Evolutionary conservation across 1,140 invertebrate species (phyloP).

Genomic region (Oryctes rhinoceros): DNA sequence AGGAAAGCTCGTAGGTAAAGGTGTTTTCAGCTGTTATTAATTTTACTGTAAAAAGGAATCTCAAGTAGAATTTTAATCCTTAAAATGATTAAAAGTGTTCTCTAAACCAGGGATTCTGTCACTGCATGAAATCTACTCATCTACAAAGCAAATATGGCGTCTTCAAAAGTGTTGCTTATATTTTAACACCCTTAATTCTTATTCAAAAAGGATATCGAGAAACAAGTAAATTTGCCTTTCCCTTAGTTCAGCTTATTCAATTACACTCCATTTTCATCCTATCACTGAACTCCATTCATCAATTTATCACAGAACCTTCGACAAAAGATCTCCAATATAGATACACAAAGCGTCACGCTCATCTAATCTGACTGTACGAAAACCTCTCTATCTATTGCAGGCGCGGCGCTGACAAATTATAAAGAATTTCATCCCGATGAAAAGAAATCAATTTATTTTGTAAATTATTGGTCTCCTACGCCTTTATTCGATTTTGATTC

Average conservation of each 20-base stretch:
- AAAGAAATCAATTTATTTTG: slow-evolving; percentile 44
- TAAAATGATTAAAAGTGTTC: not conserved
- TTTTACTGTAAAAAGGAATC: no score
- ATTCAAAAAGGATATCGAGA: not conserved
- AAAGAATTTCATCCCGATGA: slow-evolving; percentile 33
- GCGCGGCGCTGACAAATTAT: slow-evolving; percentile 2
- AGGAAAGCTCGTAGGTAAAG: no score
- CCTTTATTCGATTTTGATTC: slow-evolving; percentile 18
- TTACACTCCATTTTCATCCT: not conserved
- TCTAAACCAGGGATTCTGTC: no score
- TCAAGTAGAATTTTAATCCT: no score
- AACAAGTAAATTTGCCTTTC: not conserved
- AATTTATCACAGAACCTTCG: not conserved
- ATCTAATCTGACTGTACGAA: not conserved
- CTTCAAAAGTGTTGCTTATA: not conserved
- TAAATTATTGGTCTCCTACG: slow-evolving; percentile 33
- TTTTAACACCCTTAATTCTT: no score
- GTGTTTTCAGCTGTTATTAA: no score
- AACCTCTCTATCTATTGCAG: slow-evolving; percentile 12
- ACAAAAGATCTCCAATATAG: not conserved
- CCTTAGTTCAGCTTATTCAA: slow-evolving; percentile 1
- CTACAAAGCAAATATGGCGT: not conserved
- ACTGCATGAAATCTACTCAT: no score
- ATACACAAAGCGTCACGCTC: slow-evolving; percentile 1
- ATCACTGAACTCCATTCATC: not conserved